Conservation (phyloP, 2,888 invertebrate species). For the Celastrina argiolus region DNA sequence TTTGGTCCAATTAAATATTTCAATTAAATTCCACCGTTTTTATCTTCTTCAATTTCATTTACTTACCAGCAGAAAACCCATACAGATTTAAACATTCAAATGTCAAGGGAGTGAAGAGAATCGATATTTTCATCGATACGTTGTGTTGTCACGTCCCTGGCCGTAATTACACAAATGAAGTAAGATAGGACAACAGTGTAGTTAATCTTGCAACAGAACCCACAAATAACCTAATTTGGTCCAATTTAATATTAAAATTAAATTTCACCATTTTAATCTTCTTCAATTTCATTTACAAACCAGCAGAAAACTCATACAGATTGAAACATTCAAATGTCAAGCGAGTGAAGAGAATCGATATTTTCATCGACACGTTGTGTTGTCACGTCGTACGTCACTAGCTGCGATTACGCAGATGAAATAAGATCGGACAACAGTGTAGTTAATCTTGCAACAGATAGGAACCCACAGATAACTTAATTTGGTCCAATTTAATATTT, state of each 20-base stretch:
- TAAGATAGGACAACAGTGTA: conserved; percentile 17
- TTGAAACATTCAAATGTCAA: neutral
- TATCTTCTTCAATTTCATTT: too few species aligned
- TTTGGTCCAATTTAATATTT: too few species aligned
- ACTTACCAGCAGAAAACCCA: neutral
- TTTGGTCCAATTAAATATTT: too few species aligned
- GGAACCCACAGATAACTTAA: too few species aligned
- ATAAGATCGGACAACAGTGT: conserved; percentile 13
- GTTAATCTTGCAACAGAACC: conserved; percentile 31
- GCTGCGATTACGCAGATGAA: conserved; percentile 17
- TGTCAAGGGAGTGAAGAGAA: neutral
- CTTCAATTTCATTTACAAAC: too few species aligned
- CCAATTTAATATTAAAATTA: too few species aligned
- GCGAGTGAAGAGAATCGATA: neutral
- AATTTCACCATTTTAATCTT: too few species aligned
- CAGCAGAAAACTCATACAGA: neutral
- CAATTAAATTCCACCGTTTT: too few species aligned
- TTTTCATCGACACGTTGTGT: conserved; percentile 16
- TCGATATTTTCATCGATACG: conserved; percentile 15
- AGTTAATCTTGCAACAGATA: conserved; percentile 31
- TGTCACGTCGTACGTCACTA: conserved; percentile 13
- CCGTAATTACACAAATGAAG: conserved; percentile 14
- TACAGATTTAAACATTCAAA: neutral
- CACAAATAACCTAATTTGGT: too few species aligned
- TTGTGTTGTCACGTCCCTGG: conserved; percentile 10